Base-by-base conservation (phyloP, 1,140 invertebrate genomes). In the Drosophila takahashii region DNA sequence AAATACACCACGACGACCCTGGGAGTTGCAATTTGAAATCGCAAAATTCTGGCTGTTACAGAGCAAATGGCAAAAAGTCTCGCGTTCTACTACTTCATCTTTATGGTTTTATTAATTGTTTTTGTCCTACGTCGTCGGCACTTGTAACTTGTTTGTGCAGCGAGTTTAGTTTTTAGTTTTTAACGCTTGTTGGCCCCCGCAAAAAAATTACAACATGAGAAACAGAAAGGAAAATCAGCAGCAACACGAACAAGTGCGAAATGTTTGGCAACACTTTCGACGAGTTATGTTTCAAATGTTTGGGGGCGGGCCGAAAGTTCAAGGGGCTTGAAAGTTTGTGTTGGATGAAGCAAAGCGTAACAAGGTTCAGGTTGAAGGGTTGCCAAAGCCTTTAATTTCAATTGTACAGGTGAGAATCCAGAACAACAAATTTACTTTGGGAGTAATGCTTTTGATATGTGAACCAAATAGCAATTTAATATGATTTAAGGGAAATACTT, bases 51-150 rank as follows among this genome's bases (percentile, higher is more conserved):
- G 15, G 10, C 52, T 45, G 36, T 32, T 50, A 47, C 22, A 10
- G 16, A 60, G 76, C 39, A 77, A 81, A 80, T 71, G 54, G 80
- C 70, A 79, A 83, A 85, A 84, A 80, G 83, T 87, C 78, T 42
- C 13, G 16, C 42, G 45, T 47, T 42, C 45, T 74, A 54, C 67
- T 48, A 74, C 61, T 87, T 87, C 73, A 74, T 81, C 58, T 81
- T 87, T 78, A 66, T 86, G 79, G 47, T 73, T 83, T 78, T 87
- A 65, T 72, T 81, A 76, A 67, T 77, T 85, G 56, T 83, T 81
- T 57, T 74, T 81, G 48, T 29, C 16, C 48, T 34, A 51, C 15
- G 15, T 29, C 29, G 51, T 66, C 29, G 62, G 45, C 73, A 62
- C 57, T 84, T 71, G 71, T 52, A 85, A 77, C 65, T 85, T 77